Conservation (phyloP, 2,113 vertebrate genomes). For the Campylorhamphus procurvoides region DNA sequence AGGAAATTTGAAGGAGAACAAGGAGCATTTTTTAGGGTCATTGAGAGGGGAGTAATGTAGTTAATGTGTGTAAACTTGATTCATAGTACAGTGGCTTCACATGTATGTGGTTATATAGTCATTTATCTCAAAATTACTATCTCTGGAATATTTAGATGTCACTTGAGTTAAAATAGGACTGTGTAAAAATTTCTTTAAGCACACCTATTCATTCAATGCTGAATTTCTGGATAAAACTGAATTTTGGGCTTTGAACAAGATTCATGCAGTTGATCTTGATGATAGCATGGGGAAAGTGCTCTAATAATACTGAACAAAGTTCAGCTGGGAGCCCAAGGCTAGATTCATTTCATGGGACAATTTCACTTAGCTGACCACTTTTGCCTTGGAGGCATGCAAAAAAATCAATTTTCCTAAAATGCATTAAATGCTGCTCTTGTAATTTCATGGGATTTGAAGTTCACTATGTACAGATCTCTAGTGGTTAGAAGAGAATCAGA, state of each 20-base stretch:
- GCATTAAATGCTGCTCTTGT: background rate
- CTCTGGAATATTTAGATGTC: background rate
- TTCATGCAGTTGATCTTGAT: background rate
- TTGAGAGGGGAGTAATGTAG: background rate
- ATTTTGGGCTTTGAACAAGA: background rate
- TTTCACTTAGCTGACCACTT: background rate
- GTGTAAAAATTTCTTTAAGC: background rate
- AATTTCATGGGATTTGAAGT: background rate
- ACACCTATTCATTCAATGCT: background rate
- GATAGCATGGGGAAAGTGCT: background rate
- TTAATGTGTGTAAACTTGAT: background rate
- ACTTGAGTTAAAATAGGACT: background rate
- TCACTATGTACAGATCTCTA: background rate
- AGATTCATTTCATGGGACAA: background rate
- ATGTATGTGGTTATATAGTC: background rate
- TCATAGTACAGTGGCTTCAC: background rate
- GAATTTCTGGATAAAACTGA: background rate
- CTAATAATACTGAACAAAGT: background rate
- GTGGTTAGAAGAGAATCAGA: background rate
- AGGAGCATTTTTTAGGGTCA: background rate
- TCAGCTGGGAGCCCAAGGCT: background rate
- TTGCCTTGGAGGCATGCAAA: background rate
- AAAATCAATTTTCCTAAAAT: background rate
- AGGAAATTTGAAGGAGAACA: background rate
- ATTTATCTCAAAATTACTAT: background rate